Conservation (phyloP, 2,888 invertebrate species). For the Aricia artaxerxes region DNA sequence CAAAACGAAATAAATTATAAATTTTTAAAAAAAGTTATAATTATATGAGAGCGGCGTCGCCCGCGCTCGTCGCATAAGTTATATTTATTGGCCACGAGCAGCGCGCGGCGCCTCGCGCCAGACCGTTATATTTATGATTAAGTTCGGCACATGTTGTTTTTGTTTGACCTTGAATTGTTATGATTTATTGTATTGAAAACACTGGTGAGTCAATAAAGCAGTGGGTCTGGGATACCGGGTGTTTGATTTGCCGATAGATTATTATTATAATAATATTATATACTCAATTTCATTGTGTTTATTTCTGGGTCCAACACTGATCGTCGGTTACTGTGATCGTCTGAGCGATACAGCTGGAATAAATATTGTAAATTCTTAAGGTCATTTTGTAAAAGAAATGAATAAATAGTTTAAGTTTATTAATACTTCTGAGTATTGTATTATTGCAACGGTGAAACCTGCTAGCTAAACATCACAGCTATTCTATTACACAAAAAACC, state of each 20-base stretch:
- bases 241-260: constrained; percentile 69
- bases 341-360: constrained; percentile 57
- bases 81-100: constrained; percentile 75
- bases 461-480: constrained; percentile 2
- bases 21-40: constrained; percentile 71
- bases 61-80: constrained; percentile 58
- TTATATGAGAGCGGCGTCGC: constrained; percentile 50
- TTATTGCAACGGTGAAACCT: constrained; percentile 51
- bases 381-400: constrained; percentile 75
- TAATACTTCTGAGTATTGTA: constrained; percentile 64
- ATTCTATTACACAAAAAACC: background rate
- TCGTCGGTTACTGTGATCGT: constrained; percentile 58
- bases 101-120: constrained; percentile 63
- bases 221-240: constrained; percentile 78
- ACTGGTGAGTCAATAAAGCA: constrained; percentile 81
- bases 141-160: constrained; percentile 77
- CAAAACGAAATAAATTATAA: constrained; percentile 79
- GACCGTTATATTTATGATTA: constrained; percentile 73
- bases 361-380: constrained; percentile 75
- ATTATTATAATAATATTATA: constrained; percentile 41
- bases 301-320: constrained; percentile 70
- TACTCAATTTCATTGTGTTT: constrained; percentile 59
- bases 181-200: constrained; percentile 79
- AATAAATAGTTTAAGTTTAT: constrained; percentile 79
- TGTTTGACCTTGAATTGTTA: constrained; percentile 79